phyloP scores from a whole-genome alignment of 2,888 invertebrate species.

The Amblyteles armatorius region DNA sequence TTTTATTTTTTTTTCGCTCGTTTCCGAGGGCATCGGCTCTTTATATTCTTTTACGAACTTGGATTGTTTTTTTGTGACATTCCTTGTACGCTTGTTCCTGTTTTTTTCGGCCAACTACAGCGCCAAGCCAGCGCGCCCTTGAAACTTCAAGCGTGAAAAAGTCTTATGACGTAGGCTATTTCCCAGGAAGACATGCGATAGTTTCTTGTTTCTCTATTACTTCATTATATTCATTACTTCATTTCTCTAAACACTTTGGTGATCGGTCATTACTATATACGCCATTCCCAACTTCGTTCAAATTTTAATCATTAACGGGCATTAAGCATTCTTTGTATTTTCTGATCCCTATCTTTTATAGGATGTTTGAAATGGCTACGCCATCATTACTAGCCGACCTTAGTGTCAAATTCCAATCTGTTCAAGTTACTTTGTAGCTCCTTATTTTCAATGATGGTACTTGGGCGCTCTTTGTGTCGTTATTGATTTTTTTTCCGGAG shows the following conservation, averaged over 20 bases:
- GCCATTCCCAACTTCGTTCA: slow-evolving; percentile 7
- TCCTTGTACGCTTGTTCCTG: background rate
- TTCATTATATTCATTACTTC: slow-evolving; percentile 58
- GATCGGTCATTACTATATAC: slow-evolving; percentile 14
- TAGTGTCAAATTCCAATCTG: background rate
- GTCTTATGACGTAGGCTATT: slow-evolving; percentile 74
- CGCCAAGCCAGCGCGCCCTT: slow-evolving; percentile 55
- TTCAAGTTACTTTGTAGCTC: background rate
- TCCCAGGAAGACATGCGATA: slow-evolving; percentile 79
- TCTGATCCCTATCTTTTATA: slow-evolving; percentile 10
- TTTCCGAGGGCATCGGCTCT: slow-evolving; percentile 15
- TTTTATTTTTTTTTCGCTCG: slow-evolving; percentile 41
- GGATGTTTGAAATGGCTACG: background rate
- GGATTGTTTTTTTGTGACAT: background rate
- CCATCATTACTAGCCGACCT: background rate
- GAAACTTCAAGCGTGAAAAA: slow-evolving; percentile 70
- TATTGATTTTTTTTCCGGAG: background rate
- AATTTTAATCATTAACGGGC: slow-evolving; percentile 2
- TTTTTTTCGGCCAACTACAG: slow-evolving; percentile 17
- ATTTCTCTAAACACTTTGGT: slow-evolving; percentile 51
- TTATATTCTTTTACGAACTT: background rate
- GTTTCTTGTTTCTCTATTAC: slow-evolving; percentile 72
- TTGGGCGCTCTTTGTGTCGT: background rate
- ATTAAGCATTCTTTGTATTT: background rate
- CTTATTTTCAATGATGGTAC: background rate